These are phyloP conservation scores for Paedocypris sp. DNA, from an alignment of 2,113 vertebrate genomes.

Conservation along the genomic window DNA sequence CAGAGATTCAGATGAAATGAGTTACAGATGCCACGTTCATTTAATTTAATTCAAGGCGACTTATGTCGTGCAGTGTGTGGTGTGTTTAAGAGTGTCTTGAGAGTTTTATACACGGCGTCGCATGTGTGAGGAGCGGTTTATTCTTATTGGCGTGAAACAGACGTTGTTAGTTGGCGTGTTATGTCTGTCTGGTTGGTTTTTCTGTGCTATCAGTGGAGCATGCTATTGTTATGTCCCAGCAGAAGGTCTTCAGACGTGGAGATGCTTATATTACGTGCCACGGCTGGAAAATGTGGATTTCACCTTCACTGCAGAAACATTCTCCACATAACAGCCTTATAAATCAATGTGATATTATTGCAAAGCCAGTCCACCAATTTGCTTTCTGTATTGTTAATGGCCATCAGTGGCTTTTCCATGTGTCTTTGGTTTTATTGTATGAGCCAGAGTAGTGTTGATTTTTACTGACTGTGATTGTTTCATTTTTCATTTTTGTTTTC, in stretches of 20 bases:
- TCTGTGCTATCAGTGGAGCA: constrained; percentile 8
- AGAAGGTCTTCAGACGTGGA: constrained; percentile 12
- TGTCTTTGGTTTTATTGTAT: background rate
- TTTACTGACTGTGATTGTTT: no score
- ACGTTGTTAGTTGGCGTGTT: background rate
- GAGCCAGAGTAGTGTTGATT: no score
- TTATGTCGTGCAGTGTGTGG: background rate
- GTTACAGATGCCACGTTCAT: constrained; percentile 20
- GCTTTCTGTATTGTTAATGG: background rate
- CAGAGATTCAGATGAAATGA: constrained; percentile 18
- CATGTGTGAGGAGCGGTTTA: constrained; percentile 5
- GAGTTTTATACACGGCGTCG: background rate
- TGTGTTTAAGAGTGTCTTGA: background rate
- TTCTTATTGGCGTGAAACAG: background rate
- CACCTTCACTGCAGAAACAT: background rate
- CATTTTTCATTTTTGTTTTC: no score
- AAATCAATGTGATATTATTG: constrained; percentile 6
- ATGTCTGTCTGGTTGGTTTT: constrained; percentile 18
- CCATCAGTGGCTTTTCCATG: background rate
- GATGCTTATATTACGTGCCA: background rate
- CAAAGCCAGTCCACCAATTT: background rate
- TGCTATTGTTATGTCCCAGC: constrained; percentile 12
- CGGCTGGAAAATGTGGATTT: background rate
- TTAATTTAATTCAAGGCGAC: constrained; percentile 9
- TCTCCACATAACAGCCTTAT: background rate